Conservation (phyloP, 2,113 vertebrate species). For the Struthio camelus region DNA sequence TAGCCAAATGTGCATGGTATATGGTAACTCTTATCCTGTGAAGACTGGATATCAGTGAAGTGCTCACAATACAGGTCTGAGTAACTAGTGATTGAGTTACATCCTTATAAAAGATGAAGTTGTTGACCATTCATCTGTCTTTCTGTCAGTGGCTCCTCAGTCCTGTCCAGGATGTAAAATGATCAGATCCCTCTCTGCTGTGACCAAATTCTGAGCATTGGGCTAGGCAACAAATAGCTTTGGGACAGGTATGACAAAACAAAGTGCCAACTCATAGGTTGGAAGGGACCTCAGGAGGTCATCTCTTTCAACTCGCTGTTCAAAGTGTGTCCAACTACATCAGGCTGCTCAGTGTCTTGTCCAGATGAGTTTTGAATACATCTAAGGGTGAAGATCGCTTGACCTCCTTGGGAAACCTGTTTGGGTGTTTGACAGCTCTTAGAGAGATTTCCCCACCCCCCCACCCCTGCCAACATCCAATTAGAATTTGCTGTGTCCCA, state of each 20-base stretch:
- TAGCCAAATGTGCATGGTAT: background rate
- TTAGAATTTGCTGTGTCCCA: background rate
- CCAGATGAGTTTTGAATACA: background rate
- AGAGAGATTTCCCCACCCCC: background rate
- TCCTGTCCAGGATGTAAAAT: background rate
- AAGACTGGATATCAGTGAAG: background rate
- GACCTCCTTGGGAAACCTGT: background rate
- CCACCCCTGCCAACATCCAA: background rate
- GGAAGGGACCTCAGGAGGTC: background rate
- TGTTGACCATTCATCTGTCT: background rate
- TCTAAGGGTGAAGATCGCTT: background rate
- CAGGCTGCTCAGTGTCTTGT: background rate
- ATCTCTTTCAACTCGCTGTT: background rate
- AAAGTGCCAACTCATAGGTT: background rate
- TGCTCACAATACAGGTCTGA: background rate
- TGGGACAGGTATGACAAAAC: background rate
- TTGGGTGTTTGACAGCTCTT: background rate
- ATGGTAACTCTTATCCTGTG: background rate
- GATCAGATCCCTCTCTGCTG: background rate
- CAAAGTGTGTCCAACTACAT: background rate
- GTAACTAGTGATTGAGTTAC: background rate
- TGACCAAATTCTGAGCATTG: background rate
- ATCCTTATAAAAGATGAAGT: background rate
- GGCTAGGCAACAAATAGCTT: background rate
- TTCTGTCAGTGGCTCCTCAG: background rate